Base-by-base conservation (phyloP, 2,888 invertebrate genomes). In the Ophion costatus region DNA sequence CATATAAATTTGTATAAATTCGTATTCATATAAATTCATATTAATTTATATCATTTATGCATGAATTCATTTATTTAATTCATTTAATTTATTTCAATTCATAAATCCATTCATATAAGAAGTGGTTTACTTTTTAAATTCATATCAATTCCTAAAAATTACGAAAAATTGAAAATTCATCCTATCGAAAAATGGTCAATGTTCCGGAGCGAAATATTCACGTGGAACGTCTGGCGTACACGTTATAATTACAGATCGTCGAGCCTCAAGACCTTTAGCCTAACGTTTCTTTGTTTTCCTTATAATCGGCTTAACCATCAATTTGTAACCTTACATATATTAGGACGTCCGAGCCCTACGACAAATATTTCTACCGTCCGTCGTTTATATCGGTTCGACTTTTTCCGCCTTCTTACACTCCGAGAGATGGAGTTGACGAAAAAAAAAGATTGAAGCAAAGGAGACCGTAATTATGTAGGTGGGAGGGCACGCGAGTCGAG, bases 261-360 rank as follows among this genome's bases (percentile, higher is more conserved):
- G 20, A 77, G 38, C 70, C 74, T 69, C 75, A 75, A 73, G 77
- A 59, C 59, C 74, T 45, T 74, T n/a, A 22, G 22, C 17, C 74
- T 45, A 14, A 29, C 45, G n/a, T 45, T 42, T 38, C 81, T 87
- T 90, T 90, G 88, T 88, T 69, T 77, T 29, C 59, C 73, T 45
- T 88, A 29, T 29, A 89, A 89, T 89, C 89, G 87, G 89, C 88
- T 89, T 89, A 88, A 80, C 66, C 75, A 80, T 82, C 20, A 17
- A 33, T 20, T 20, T 73, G 20, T 74, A 33, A 29, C 17, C 29
- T 38, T 33, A 42, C 33, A 17, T 56, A 33, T 29, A 33, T 70
- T 3, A 20, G n/a, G 24, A 1, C 20, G 24, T n/a, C 51, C 17
- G 7, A 29, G 51, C n/a, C 10, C 51, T 24, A 56, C n/a, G 24